phyloP scores from a whole-genome alignment of 1,140 invertebrate genomes.

The Bombus turneri region DNA sequence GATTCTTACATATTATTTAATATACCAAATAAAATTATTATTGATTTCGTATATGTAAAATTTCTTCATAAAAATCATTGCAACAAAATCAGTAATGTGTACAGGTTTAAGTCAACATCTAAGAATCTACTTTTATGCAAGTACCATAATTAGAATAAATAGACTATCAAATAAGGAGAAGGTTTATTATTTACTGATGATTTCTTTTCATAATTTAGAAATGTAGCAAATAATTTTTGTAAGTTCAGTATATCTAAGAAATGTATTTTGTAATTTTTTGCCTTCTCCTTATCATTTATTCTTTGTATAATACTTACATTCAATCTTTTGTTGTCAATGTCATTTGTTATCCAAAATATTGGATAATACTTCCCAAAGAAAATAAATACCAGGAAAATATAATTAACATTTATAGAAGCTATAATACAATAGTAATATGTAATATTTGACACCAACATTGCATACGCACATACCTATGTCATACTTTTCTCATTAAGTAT shows the following conservation, averaged over 20 bases:
- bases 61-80: slow-evolving; percentile 7
- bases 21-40: slow-evolving; percentile 44
- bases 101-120: slow-evolving; percentile 22
- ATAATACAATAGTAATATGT: slow-evolving; percentile 36
- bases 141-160: slow-evolving; percentile 15
- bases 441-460: slow-evolving; percentile 37
- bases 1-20: slow-evolving; percentile 60
- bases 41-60: slow-evolving; percentile 26
- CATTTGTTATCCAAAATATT: slow-evolving; percentile 34
- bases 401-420: slow-evolving; percentile 45
- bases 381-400: slow-evolving; percentile 44
- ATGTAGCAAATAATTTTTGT: background rate
- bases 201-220: background rate
- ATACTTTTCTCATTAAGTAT: slow-evolving; percentile 26
- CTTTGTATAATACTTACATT: slow-evolving; percentile 44
- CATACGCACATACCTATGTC: slow-evolving; percentile 37
- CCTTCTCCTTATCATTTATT: slow-evolving; percentile 23
- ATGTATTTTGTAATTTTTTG: background rate
- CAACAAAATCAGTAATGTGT: background rate
- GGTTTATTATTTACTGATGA: background rate
- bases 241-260: background rate
- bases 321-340: slow-evolving; percentile 38
- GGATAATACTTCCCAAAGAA: slow-evolving; percentile 32
- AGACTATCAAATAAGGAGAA: slow-evolving; percentile 11
- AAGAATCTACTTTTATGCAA: slow-evolving; percentile 13